Percentiles rank a stretch among this genome's conserved stretches.
These are phyloP conservation scores for Aix galericulata DNA, from an alignment of 2,113 vertebrate species.

Conservation along the genomic window DNA sequence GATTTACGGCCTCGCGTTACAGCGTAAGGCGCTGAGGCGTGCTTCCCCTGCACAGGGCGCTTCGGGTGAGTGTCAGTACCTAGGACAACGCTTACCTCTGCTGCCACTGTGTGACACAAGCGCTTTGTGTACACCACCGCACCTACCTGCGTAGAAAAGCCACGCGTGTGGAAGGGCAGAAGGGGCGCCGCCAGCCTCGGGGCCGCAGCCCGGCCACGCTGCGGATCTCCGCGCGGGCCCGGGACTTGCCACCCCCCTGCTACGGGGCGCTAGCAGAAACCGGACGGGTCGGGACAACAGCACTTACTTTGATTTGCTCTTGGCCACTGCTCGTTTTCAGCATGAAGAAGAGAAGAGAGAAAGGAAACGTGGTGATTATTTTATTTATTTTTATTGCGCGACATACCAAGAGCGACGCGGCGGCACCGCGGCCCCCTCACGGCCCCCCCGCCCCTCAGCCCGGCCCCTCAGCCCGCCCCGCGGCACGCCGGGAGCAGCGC, in stretches of 20 bases:
- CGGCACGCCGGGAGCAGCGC: no score
- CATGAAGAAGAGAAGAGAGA: background rate
- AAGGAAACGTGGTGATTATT: background rate
- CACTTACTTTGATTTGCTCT: slow-evolving; percentile 84
- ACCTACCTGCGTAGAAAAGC: background rate
- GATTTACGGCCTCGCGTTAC: background rate
- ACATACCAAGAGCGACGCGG: background rate
- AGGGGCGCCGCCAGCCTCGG: background rate
- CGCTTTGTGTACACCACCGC: background rate
- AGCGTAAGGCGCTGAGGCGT: background rate
- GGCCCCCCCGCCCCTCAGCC: no score
- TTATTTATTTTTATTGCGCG: background rate
- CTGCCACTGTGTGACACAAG: background rate
- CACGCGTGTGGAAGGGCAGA: background rate
- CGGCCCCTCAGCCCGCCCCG: no score
- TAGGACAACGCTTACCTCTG: background rate
- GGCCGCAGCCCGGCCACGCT: background rate
- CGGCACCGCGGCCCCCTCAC: no score
- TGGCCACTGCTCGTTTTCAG: slow-evolving; percentile 72
- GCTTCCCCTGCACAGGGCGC: fast-evolving
- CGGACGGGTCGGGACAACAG: background rate
- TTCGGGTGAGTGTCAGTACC: fast-evolving
- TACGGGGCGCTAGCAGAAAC: background rate
- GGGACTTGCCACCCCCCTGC: background rate
- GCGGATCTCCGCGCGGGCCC: background rate